Base-by-base conservation (phyloP, 2,797 vertebrate genomes). In the Cetoscarus ocellatus region DNA sequence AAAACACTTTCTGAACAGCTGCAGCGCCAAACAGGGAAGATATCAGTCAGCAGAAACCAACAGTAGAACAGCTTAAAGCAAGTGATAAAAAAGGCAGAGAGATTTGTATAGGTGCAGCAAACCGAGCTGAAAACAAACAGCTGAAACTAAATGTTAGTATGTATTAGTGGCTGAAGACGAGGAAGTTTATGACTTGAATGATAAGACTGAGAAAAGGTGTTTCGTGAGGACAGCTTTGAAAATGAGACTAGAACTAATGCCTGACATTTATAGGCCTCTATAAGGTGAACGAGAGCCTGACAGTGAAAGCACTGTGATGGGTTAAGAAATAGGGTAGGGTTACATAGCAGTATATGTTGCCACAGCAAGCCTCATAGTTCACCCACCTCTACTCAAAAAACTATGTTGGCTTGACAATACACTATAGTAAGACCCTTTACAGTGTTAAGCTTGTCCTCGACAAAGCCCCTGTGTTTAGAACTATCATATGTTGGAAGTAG, bases 11-110 rank as follows among this genome's bases (percentile, higher is more conserved):
- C 11, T 63, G 48, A 67, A 67, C 14, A 82, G 75, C 62, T 48
- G 66, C 66, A 47, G 8, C 53, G 38, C 53, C 6, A 50, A 53
- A 35, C 18, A 12, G 68, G 35, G 57, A 44, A 68, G 60, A 73
- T 48, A 72, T 79, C 70, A 74, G 68, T 88, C 81, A 79, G 86
- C 52, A 18, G 58, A 79, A 82, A 82, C 53, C 53, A 75, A 69
- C 67, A 73, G 54, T 8, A 44, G 71, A 75, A 79, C 13, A 10
- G 61, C 80, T 79, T 71, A 55, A 67, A 77, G 75, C 58, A 7
- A 69, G 59, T 76, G 52, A 15, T 44, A 45, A 39, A 72, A 47
- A 42, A 39, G 18, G 67, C 35, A 64, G 19, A 12, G 57, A 67
- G 60, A 74, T 76, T 47, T 81, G 68, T 77, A 62, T 11, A 47